These are phyloP conservation scores for human DNA, from an alignment of 2,113 vertebrate genomes.

Conservation along the genomic window DNA sequence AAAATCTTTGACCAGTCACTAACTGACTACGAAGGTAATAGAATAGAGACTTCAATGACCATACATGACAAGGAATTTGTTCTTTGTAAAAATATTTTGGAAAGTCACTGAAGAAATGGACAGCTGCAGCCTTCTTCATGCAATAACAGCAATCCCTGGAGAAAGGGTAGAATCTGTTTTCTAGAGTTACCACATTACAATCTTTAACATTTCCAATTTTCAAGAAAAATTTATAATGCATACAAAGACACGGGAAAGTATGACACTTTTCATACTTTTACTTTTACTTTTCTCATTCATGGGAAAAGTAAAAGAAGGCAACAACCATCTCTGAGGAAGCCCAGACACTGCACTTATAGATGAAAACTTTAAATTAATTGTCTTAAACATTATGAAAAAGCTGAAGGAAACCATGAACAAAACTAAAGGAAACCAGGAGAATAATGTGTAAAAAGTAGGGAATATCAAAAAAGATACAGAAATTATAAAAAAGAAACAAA, in stretches of 20 bases:
- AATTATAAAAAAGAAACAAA: background rate
- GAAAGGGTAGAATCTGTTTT: background rate
- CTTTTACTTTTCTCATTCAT: background rate
- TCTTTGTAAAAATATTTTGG: background rate
- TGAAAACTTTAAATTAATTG: background rate
- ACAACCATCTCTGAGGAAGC: background rate
- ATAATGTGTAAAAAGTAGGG: background rate
- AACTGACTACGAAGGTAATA: background rate
- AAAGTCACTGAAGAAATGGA: background rate
- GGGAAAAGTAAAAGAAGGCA: background rate
- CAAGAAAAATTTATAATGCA: background rate
- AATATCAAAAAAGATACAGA: background rate
- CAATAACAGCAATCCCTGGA: background rate
- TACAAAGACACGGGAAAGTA: background rate
- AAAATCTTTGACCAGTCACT: background rate
- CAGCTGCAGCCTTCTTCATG: background rate
- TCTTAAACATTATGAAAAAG: background rate
- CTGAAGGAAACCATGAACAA: background rate
- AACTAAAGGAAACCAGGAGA: background rate
- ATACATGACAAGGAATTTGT: background rate
- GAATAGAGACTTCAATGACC: background rate
- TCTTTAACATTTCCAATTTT: background rate
- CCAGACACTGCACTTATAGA: background rate
- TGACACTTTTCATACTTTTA: background rate
- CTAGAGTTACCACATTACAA: background rate